A percentile compares a stretch with the other conserved stretches of the same genome.
These are phyloP conservation scores for Teleiodes luculella DNA, from an alignment of 2,888 invertebrate genomes.

Conservation along the genomic window DNA sequence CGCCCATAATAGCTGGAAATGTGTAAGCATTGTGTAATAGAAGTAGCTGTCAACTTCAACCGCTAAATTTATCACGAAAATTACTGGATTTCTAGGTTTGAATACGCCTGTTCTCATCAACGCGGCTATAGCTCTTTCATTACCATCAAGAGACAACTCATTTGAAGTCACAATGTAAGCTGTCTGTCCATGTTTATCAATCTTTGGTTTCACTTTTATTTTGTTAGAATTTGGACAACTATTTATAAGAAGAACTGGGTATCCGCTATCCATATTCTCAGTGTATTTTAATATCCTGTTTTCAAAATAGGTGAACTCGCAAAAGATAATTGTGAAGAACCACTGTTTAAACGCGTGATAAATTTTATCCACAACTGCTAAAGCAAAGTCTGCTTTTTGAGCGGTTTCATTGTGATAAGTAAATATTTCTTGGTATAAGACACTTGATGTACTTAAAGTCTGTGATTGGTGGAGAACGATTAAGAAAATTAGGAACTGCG, in stretches of 20 bases:
- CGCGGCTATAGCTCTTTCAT: slow-evolving; percentile 51
- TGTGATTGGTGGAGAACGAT: slow-evolving; percentile 27
- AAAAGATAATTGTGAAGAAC: slow-evolving; percentile 68
- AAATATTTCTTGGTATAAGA: slow-evolving; percentile 48
- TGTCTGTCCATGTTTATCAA: slow-evolving; percentile 63
- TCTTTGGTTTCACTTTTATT: slow-evolving; percentile 52
- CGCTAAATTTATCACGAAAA: slow-evolving; percentile 57
- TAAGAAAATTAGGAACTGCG: too few relatives aligned
- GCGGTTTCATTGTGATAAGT: slow-evolving; percentile 49
- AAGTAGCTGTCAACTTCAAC: slow-evolving; percentile 54
- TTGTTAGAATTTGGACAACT: slow-evolving; percentile 52
- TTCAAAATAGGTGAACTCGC: slow-evolving; percentile 69
- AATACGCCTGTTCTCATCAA: slow-evolving; percentile 62
- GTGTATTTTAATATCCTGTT: slow-evolving; percentile 65
- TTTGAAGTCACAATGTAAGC: slow-evolving; percentile 62
- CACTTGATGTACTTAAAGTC: slow-evolving; percentile 31
- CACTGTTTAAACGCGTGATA: slow-evolving; percentile 63
- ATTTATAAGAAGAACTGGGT: slow-evolving; percentile 62
- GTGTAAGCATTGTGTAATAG: slow-evolving; percentile 54
- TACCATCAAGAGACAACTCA: slow-evolving; percentile 47
- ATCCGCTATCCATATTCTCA: slow-evolving; percentile 56
- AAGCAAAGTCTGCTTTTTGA: slow-evolving; percentile 52
- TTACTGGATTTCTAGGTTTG: slow-evolving; percentile 61
- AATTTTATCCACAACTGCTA: slow-evolving; percentile 57
- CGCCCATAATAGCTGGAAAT: slow-evolving; percentile 73